Evolutionary conservation across 2,797 vertebrate species (phyloP).

Genomic region (Avahi laniger): DNA sequence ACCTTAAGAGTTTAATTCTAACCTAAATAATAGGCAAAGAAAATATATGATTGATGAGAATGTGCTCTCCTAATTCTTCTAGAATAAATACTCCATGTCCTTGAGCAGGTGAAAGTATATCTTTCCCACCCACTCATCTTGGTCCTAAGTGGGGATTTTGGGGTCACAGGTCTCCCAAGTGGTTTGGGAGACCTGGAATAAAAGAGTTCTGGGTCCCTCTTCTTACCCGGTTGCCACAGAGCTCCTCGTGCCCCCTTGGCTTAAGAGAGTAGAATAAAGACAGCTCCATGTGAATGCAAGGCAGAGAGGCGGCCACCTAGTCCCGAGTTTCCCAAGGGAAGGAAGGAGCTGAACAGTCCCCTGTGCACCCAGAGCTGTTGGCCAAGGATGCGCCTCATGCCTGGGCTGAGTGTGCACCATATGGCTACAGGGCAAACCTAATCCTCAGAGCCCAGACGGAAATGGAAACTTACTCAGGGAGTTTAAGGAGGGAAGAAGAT

Average conservation of each 20-base stretch:
- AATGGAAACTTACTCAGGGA: background rate
- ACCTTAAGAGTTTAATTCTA: background rate
- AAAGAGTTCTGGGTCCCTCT: background rate
- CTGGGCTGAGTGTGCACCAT: background rate
- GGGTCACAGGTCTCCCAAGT: background rate
- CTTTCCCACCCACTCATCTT: background rate
- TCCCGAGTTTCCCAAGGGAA: background rate
- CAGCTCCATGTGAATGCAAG: background rate
- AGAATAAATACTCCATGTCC: background rate
- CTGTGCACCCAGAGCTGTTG: background rate
- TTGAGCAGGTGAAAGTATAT: rapidly evolving
- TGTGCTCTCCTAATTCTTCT: background rate
- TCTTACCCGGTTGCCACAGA: background rate
- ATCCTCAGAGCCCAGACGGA: too few species aligned
- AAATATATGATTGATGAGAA: background rate
- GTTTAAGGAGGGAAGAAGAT: background rate
- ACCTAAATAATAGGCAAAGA: background rate
- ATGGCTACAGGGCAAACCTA: background rate
- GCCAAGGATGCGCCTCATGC: background rate
- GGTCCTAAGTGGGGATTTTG: background rate
- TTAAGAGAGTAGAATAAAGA: background rate
- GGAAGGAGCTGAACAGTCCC: background rate
- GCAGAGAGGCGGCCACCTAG: background rate
- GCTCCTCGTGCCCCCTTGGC: background rate
- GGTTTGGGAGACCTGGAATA: background rate